Evolutionary conservation across 1,140 invertebrate species (phyloP).

Genomic region (Heliconius melpomene): DNA sequence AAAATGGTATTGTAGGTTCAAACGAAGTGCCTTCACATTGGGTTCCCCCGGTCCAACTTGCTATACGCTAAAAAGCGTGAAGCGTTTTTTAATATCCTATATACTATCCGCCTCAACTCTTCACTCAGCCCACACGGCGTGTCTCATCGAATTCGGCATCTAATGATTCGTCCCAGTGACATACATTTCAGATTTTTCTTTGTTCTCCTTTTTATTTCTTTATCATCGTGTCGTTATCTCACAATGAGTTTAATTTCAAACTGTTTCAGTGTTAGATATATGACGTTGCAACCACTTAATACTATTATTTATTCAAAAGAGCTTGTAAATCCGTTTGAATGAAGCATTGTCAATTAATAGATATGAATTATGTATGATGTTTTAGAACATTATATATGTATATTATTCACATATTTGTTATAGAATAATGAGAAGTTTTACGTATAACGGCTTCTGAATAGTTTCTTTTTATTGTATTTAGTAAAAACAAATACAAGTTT

Average conservation of each 20-base stretch:
- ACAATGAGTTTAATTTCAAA: background rate
- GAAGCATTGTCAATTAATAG: slow-evolving; percentile 5
- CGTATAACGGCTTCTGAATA: too few relatives aligned
- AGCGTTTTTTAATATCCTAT: background rate
- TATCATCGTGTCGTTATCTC: slow-evolving; percentile 1
- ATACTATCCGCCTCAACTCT: background rate
- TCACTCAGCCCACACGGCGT: slow-evolving; percentile 21
- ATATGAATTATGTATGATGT: background rate
- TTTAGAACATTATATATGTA: background rate
- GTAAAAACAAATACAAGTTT: too few relatives aligned
- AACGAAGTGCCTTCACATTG: too few relatives aligned
- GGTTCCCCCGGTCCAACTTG: too few relatives aligned
- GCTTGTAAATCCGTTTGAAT: slow-evolving; percentile 1
- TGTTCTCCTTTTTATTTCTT: slow-evolving; percentile 23
- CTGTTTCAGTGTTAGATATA: background rate
- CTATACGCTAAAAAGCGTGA: too few relatives aligned
- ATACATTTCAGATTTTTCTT: slow-evolving; percentile 29
- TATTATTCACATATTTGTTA: background rate
- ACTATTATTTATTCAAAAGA: slow-evolving; percentile 7
- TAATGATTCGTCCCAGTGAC: slow-evolving; percentile 44
- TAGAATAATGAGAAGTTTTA: too few relatives aligned
- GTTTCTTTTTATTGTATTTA: too few relatives aligned
- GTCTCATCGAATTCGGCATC: slow-evolving; percentile 44
- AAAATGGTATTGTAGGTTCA: too few relatives aligned
- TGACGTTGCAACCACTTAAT: background rate